Evolutionary conservation across 1,140 invertebrate species (phyloP).

Genomic region (Leptinotarsa undecemlineata): DNA sequence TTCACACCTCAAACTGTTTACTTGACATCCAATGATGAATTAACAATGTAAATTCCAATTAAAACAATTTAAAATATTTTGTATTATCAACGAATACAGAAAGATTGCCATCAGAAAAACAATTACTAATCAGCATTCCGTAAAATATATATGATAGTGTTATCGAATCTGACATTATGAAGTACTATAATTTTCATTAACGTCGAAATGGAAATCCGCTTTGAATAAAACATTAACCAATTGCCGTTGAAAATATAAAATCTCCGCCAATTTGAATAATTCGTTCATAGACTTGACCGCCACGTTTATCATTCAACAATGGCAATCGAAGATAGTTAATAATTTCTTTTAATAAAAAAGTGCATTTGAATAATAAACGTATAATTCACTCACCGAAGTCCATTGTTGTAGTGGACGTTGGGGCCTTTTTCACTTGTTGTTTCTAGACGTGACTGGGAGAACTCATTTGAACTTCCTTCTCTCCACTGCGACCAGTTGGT

Average conservation of each 20-base stretch:
- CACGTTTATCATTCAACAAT: not conserved
- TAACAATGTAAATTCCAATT: too few relatives aligned
- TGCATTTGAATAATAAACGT: constrained; percentile 13
- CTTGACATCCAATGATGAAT: too few relatives aligned
- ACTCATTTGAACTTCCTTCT: constrained; percentile 23
- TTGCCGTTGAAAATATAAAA: not conserved
- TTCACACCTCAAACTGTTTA: too few relatives aligned
- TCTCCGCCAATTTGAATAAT: constrained; percentile 11
- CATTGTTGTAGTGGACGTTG: constrained; percentile 24
- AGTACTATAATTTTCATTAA: not conserved
- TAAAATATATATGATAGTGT: too few relatives aligned
- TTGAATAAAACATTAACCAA: not conserved
- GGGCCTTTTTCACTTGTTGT: constrained; percentile 4
- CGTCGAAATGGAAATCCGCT: not conserved
- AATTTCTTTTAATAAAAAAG: constrained; percentile 10
- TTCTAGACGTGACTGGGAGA: constrained; percentile 21
- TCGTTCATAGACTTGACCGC: constrained; percentile 7
- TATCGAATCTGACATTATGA: too few relatives aligned
- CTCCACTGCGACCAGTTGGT: constrained; percentile 8
- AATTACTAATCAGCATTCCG: too few relatives aligned
- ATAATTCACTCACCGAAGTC: constrained; percentile 21
- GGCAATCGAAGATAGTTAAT: constrained; percentile 13
- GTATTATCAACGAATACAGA: too few relatives aligned
- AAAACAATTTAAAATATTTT: too few relatives aligned
- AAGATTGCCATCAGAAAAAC: too few relatives aligned